Percentiles rank a stretch among this genome's conserved stretches.
Evolutionary conservation across 2,797 vertebrate species (phyloP).

Genomic region (Syndactyla subalaris): DNA sequence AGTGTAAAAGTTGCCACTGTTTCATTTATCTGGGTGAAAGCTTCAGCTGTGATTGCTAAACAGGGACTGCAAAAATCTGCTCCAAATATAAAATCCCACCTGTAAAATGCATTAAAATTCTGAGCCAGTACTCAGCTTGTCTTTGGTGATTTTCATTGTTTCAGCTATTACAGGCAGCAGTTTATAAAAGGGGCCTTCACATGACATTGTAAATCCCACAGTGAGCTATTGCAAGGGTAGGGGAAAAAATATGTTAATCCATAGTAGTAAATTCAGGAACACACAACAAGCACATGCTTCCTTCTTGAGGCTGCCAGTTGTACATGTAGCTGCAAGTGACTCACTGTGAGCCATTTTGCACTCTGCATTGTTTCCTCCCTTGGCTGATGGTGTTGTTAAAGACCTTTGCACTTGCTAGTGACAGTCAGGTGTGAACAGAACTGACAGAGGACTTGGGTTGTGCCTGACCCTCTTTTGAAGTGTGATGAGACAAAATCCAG

Average conservation of each 20-base stretch:
- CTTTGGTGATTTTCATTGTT: constrained; percentile 30
- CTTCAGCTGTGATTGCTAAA: not conserved
- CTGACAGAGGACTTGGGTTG: not conserved
- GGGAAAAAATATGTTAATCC: not conserved
- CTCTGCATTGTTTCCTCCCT: constrained; percentile 3
- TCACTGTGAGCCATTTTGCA: constrained; percentile 35
- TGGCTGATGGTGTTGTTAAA: not conserved
- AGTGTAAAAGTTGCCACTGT: not conserved
- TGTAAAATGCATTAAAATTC: constrained; percentile 17
- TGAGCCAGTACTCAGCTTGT: not conserved
- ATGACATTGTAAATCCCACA: constrained; percentile 12
- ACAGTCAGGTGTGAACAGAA: constrained; percentile 18
- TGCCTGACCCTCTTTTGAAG: constrained; percentile 2
- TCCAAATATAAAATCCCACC: not conserved
- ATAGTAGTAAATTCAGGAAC: constrained; percentile 38
- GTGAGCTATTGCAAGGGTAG: not conserved
- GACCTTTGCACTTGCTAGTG: constrained; percentile 31
- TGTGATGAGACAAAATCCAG: not conserved
- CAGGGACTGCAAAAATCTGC: not conserved
- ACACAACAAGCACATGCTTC: not conserved
- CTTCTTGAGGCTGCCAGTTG: not conserved
- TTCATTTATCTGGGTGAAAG: not conserved
- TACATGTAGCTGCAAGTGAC: not conserved
- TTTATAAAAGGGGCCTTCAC: constrained; percentile 23
- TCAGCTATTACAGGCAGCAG: constrained; percentile 5